Conservation (phyloP, 64 coral and sea anemone genomes). For the Platygyra sinensis region DNA sequence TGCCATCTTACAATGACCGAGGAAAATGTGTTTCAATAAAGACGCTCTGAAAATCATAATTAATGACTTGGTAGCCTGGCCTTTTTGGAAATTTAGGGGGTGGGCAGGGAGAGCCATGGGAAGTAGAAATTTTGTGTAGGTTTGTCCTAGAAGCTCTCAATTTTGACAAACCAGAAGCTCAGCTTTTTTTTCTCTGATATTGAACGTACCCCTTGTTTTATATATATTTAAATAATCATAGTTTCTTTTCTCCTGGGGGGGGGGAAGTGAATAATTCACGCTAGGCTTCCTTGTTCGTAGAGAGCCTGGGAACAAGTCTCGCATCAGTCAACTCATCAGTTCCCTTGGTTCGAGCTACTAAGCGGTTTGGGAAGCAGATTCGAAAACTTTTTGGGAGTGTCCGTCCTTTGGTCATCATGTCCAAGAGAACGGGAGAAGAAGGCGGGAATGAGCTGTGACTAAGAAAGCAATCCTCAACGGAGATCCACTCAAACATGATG, state of each 20-base stretch:
- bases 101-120: too few species aligned
- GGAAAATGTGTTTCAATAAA: neutral
- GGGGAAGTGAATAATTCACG: too few species aligned
- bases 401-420: slow-evolving; percentile 39
- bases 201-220: too few species aligned
- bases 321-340: too few species aligned
- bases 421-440: slow-evolving; percentile 47
- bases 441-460: neutral
- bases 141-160: too few species aligned
- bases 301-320: too few species aligned
- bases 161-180: too few species aligned
- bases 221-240: neutral
- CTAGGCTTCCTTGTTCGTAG: too few species aligned
- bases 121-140: neutral
- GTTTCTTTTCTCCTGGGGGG: neutral
- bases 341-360: too few species aligned
- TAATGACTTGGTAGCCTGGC: slow-evolving; percentile 30
- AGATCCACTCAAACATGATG: slow-evolving; percentile 65
- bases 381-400: neutral
- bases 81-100: neutral
- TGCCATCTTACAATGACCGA: neutral
- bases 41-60: neutral
- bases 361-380: too few species aligned
- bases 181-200: too few species aligned
- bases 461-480: slow-evolving; percentile 40